Base-by-base conservation (phyloP, 2,888 invertebrate genomes). In the Erebia aethiops region DNA sequence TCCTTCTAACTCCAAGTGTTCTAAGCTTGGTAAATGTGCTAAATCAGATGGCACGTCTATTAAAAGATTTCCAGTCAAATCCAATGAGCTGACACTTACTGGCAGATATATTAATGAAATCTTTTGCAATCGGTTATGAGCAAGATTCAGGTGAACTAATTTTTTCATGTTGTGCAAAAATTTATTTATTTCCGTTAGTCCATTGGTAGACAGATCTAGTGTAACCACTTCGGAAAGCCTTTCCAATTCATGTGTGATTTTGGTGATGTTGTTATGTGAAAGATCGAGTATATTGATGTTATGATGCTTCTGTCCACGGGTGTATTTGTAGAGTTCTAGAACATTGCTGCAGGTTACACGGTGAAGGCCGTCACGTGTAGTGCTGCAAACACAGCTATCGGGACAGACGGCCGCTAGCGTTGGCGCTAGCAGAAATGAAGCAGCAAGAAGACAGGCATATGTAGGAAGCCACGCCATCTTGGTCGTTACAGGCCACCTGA, bases 281-380 rank as follows among this genome's bases (percentile, higher is more conserved):
- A 96, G 89, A 84, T 96, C 95, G 68, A 96, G 79, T 75, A 93
- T 92, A 75, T 94, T 94, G 71, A 94, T 92, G 72, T 94, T 93
- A 82, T 93, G 92, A 83, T 93, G 93, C 80, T 91, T 93, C 77
- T 91, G 89, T 54, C 87, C 87, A 62, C 91, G 85, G 56, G 89
- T 91, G 78, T 89, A 94, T 80, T 95, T 98, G 88, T 97, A 96
- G 11, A 97, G 95, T 61, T 97, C 97, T 75, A 96, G 95, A 80
- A 97, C 96, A 68, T 95, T 91, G 71, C 95, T 94, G 83, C 95
- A 95, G 74, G 94, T 94, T 46, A 94, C 94, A 73, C 96, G 94
- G 51, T 96, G 95, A 76, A 96, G 95, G 64, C 95, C 92, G 83
- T 96, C 96, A n/a, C 95, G 95, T 21, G 95, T 94, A 51, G 94